These are phyloP conservation scores for Gulo gulo DNA, from an alignment of 2,113 vertebrate species.

Conservation along the genomic window DNA sequence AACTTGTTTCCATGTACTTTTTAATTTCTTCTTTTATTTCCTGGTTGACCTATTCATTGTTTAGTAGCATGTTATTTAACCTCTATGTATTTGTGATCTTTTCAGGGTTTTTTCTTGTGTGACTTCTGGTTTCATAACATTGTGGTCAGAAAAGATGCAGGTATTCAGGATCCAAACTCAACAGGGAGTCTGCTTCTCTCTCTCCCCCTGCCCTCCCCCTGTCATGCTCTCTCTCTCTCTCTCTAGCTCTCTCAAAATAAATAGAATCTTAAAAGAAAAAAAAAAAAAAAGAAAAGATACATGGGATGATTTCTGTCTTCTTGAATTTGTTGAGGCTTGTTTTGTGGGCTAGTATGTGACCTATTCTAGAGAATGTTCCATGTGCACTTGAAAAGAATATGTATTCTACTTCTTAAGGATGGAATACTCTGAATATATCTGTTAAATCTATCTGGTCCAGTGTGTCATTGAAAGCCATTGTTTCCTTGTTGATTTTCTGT, in stretches of 20 bases:
- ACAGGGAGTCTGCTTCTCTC: not conserved
- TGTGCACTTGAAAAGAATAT: not conserved
- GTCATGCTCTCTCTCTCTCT: not conserved
- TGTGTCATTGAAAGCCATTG: not conserved
- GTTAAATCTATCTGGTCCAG: not conserved
- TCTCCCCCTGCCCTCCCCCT: not conserved
- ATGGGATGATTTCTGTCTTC: not conserved
- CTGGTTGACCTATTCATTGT: not conserved
- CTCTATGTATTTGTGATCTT: not conserved
- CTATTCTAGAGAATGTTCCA: not conserved
- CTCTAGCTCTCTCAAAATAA: not conserved
- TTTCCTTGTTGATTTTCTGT: not conserved
- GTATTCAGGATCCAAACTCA: not conserved
- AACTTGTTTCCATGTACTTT: not conserved
- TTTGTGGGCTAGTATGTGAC: not conserved
- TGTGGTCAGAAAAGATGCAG: not conserved
- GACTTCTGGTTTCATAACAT: not conserved
- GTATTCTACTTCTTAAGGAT: not conserved
- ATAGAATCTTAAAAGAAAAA: not conserved
- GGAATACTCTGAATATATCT: not conserved
- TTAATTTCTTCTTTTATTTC: not conserved
- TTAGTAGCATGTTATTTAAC: not conserved
- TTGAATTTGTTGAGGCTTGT: not conserved
- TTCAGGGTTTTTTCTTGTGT: not conserved
- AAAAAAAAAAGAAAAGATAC: not conserved